phyloP scores from a whole-genome alignment of 2,888 invertebrate species.

The Ennomos fuscantarius region DNA sequence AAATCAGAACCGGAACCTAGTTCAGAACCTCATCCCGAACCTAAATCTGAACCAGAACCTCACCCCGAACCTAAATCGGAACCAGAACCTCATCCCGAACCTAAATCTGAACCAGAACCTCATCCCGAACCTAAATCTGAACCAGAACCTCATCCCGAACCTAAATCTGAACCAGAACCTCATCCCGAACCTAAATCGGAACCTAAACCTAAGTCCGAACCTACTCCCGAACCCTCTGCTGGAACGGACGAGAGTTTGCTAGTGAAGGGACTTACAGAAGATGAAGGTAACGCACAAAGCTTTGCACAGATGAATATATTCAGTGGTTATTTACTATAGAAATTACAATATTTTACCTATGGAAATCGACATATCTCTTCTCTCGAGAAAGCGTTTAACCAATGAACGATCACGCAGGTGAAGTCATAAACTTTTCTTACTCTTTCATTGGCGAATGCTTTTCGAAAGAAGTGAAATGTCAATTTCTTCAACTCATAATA shows the following conservation, averaged over 20 bases:
- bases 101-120: constrained; percentile 9
- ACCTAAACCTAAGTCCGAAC: constrained; percentile 35
- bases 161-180: constrained; percentile 61
- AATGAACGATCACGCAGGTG: neutral
- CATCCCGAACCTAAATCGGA: constrained; percentile 57
- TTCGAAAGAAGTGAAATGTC: too few species aligned
- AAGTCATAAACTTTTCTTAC: too few species aligned
- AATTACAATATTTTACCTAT: too few species aligned
- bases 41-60: constrained; percentile 32
- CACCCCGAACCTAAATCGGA: constrained; percentile 35
- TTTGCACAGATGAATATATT: constrained; percentile 54
- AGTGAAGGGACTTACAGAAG: constrained; percentile 80
- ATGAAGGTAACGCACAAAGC: constrained; percentile 79
- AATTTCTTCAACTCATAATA: too few species aligned
- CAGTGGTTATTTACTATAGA: constrained; percentile 28
- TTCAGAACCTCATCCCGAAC: constrained; percentile 37
- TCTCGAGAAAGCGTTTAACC: too few species aligned
- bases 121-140: constrained; percentile 48
- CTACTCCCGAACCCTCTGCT: constrained; percentile 52
- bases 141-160: constrained; percentile 54
- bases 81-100: constrained; percentile 3
- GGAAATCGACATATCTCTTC: too few species aligned
- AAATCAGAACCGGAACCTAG: constrained; percentile 46
- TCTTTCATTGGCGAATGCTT: too few species aligned
- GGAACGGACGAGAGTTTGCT: constrained; percentile 75